Base-by-base conservation (phyloP, 2,113 vertebrate genomes). In the Phaethon lepturus region DNA sequence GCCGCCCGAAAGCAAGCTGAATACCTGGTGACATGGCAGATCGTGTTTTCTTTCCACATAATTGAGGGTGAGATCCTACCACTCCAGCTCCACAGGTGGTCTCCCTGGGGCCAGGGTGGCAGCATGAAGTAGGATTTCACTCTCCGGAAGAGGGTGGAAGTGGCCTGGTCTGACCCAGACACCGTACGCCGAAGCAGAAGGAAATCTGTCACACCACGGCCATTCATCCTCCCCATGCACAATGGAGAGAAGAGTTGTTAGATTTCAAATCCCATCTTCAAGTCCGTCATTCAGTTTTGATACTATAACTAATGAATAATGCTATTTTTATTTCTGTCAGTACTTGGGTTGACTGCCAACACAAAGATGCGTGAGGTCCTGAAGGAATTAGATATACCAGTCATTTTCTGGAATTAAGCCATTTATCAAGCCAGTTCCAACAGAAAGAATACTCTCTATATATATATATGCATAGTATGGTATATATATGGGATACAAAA, bases 281-380 rank as follows among this genome's bases (percentile, higher is more conserved):
- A 73, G 14, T 62, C 53, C 7, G 1, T 47, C 55, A 20, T 79
- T 95, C 31, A 24, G 42, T 64, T 90, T 82, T 89, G 50, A 29
- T 55, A 79, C 60, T 87, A 33, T 8, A 69, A 13, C 42, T 82
- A 53, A 62, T 73, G 40, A 81, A 73, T 73, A 63, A 75, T 35
- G 28, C 87, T 94, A 31, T 62, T 95, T 94, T 79, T 78, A 38
- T 82, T 91, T 90, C 74, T 71, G 17, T 59, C 63, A 63, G 66
- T 84, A 62, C 38, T 69, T 87, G 73, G 20, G 17, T 42, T 69
- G 45, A 69, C 69, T 0, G 0, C 90, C 40, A 88, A 9, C 33
- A 35, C 66, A 38, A 88, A 87, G 81, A 85, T 29, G 14, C 71
- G 69, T 53, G 71, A 84, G 31, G 59, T 78, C 72, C 66, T 73